Percentiles rank a stretch among this genome's conserved stretches.
phyloP scores from a whole-genome alignment of 1,140 invertebrate species.

The Drosophila pandora region DNA sequence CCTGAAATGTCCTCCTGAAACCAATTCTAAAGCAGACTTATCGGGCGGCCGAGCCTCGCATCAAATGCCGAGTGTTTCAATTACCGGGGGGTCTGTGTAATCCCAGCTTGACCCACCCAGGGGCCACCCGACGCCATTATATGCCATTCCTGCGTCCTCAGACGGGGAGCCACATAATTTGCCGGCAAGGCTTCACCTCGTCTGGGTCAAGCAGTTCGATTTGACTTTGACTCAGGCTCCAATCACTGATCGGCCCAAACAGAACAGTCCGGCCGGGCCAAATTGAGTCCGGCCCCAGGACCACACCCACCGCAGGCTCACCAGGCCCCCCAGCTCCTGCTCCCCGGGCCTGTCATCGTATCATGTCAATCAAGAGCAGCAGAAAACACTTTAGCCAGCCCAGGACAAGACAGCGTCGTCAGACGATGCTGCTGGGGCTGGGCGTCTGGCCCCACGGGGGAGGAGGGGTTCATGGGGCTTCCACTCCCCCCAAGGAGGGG shows the following conservation, averaged over 20 bases:
- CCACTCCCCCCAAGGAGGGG: neutral
- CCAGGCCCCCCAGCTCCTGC: neutral
- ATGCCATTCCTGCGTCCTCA: neutral
- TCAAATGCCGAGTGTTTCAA: neutral
- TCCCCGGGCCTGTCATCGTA: conserved; percentile 39
- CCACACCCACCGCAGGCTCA: neutral
- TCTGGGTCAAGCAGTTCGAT: conserved; percentile 27
- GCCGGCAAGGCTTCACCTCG: conserved; percentile 7
- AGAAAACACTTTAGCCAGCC: conserved; percentile 58
- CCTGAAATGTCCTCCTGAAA: too few relatives aligned
- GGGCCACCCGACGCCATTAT: neutral
- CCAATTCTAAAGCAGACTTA: too few relatives aligned
- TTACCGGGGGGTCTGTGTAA: neutral
- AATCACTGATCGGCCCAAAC: conserved; percentile 27
- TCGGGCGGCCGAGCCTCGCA: too few relatives aligned
- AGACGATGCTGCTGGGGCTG: neutral
- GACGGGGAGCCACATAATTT: conserved; percentile 30
- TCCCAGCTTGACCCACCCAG: neutral
- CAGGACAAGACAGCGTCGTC: conserved; percentile 27
- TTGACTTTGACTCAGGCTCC: conserved; percentile 36
- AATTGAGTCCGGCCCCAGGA: conserved; percentile 26
- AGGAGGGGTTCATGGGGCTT: neutral
- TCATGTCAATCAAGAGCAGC: conserved; percentile 70
- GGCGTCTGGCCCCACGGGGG: neutral
- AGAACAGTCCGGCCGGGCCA: neutral